Percentiles rank a stretch among this genome's conserved stretches.
Evolutionary conservation across 2,113 vertebrate species (phyloP).

Genomic region (Sarotherodon lohbergeri): DNA sequence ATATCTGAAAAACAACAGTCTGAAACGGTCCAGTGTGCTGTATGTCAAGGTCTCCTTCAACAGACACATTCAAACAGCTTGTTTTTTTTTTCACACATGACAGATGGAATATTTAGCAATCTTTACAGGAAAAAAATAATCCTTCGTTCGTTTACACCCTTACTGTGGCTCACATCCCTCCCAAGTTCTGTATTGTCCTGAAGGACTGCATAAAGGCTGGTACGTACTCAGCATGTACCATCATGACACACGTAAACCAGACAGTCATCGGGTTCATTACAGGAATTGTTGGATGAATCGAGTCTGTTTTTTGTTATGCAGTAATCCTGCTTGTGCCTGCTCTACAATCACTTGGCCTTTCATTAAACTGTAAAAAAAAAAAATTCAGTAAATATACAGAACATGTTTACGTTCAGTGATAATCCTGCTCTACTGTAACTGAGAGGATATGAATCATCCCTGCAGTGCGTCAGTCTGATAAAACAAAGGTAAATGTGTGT

Average conservation of each 20-base stretch:
- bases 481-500: background rate
- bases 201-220: background rate
- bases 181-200: background rate
- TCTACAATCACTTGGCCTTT: background rate
- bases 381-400: background rate
- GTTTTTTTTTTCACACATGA: background rate
- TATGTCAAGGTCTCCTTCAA: background rate
- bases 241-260: background rate
- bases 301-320: background rate
- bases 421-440: background rate
- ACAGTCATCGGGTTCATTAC: background rate
- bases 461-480: background rate
- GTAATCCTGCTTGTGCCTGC: background rate
- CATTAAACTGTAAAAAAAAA: background rate
- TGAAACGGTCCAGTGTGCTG: background rate
- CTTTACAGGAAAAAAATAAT: background rate
- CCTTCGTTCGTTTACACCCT: background rate
- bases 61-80: background rate
- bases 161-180: background rate
- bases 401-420: background rate
- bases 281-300: background rate
- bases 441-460: background rate
- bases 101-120: background rate
- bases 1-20: background rate
- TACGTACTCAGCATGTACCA: background rate